Base-by-base conservation (phyloP, 1,140 invertebrate genomes). In the Ericerus pela region DNA sequence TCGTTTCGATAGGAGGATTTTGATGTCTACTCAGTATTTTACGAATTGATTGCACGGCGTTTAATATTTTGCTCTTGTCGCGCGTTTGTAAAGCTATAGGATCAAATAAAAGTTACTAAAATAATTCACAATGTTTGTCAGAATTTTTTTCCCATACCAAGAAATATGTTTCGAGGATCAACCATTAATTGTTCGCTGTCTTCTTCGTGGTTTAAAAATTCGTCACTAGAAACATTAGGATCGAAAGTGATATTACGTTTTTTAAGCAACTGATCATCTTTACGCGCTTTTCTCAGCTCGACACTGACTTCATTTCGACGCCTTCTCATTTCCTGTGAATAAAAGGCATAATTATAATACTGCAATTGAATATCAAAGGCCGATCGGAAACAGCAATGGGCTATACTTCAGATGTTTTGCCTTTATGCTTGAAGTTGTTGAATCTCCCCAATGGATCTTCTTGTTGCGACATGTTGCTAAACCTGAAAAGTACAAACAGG, bases 251-350 rank as follows among this genome's bases (percentile, higher is more conserved):
- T 82, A 65, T 96, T 96, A 54, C 96, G 76, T 41, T 91, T 74
- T 72, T 99, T 99, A 1, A 85, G 74, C n/a, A 99, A 71, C 65
- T 94, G 90, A 64, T 98, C 93, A 72, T 98, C 93, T 66, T 95
- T 88, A 38, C 88, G 85, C 5, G 84, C 82, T 74, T 96, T 98
- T 14, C 96, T 74, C 6, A 99, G 72, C 62, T 95, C 87, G 11
- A 97, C 80, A 8, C 81, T 87, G 20, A 88, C 77, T 68, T 96
- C 91, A 63, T 78, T 83, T 58, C 95, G 77, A 57, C 90, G 79
- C 61, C 90, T 77, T 55, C 94, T 79, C 67, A 94, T 80, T 62
- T 92, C 88, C 58, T 59, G 38, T 4, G 18, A 52, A 38, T 52
- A 1, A 28, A 59, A 33, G 28, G 5, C 11, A 33, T 2, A 47